These are phyloP conservation scores for Dromas ardeola DNA, from an alignment of 2,113 vertebrate species.

Conservation along the genomic window DNA sequence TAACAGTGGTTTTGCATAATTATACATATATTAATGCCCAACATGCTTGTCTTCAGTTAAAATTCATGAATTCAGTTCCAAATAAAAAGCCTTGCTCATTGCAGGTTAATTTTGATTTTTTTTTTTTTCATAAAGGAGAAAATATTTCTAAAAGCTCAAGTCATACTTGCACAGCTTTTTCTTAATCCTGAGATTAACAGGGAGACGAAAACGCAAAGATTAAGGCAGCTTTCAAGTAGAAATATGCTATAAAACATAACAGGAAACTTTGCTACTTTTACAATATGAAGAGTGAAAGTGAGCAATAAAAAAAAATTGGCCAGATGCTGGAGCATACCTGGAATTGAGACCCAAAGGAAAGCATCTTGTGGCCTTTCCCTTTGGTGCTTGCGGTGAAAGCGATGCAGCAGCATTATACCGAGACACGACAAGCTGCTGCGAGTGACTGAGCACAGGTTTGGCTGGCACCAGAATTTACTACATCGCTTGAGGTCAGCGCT, in stretches of 20 bases:
- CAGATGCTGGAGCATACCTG: background rate
- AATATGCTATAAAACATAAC: background rate
- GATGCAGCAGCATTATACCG: background rate
- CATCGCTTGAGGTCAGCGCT: background rate
- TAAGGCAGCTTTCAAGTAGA: background rate
- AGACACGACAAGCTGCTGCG: rapidly evolving
- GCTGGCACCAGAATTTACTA: background rate
- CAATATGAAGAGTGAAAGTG: background rate
- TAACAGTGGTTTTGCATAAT: constrained; percentile 71
- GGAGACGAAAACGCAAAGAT: background rate
- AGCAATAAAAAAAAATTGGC: background rate
- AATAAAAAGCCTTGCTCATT: constrained; percentile 63
- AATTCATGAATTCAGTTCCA: constrained; percentile 70
- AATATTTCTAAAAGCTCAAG: constrained; percentile 1
- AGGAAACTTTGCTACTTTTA: background rate
- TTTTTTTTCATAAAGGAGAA: background rate
- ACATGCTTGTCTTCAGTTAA: constrained; percentile 54
- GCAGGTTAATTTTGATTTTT: background rate
- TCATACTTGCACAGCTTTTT: background rate
- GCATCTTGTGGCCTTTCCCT: background rate
- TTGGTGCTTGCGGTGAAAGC: background rate
- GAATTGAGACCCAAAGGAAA: background rate
- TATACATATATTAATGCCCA: constrained; percentile 62
- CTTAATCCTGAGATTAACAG: constrained; percentile 56
- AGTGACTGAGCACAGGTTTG: background rate